Percentiles rank a stretch among this genome's conserved stretches.
Conservation (phyloP, 2,113 vertebrate genomes). For the Echinops telfairi region DNA sequence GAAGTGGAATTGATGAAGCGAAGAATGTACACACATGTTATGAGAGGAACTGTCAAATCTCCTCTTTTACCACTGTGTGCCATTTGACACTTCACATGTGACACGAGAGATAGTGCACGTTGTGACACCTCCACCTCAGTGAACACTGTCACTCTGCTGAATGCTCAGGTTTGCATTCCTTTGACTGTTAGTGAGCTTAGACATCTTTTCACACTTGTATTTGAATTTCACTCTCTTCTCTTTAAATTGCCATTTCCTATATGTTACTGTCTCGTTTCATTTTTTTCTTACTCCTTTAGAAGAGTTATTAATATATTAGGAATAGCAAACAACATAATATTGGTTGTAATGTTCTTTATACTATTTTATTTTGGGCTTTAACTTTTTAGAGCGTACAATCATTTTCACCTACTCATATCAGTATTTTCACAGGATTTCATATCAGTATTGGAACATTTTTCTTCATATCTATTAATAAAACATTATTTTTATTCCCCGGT, state of each 20-base stretch:
- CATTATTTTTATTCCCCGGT: not conserved
- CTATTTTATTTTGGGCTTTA: slow-evolving; percentile 18
- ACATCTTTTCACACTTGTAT: slow-evolving; percentile 17
- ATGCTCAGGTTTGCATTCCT: slow-evolving; percentile 8
- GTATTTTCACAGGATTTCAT: slow-evolving; percentile 1
- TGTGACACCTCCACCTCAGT: not conserved
- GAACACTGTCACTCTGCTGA: not conserved
- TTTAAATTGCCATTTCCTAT: slow-evolving; percentile 1
- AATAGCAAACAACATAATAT: not conserved
- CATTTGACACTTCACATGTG: slow-evolving; percentile 28
- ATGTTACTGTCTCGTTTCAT: slow-evolving; percentile 7
- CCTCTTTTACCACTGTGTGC: not conserved
- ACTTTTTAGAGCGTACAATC: not conserved
- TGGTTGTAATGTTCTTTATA: not conserved
- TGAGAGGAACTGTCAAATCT: slow-evolving; percentile 6
- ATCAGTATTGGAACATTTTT: not conserved
- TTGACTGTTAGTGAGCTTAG: not conserved
- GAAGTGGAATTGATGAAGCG: slow-evolving; percentile 1
- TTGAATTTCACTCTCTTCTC: slow-evolving; percentile 33
- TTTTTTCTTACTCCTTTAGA: slow-evolving; percentile 41
- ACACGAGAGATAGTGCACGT: not conserved
- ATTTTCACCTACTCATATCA: slow-evolving; percentile 8
- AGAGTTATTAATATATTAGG: not conserved
- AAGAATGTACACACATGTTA: slow-evolving; percentile 14
- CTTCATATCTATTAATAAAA: not conserved